Percentiles rank a stretch among this genome's conserved stretches.
Evolutionary conservation across 2,113 vertebrate genomes (phyloP).

Genomic region (Rattus rattus): DNA sequence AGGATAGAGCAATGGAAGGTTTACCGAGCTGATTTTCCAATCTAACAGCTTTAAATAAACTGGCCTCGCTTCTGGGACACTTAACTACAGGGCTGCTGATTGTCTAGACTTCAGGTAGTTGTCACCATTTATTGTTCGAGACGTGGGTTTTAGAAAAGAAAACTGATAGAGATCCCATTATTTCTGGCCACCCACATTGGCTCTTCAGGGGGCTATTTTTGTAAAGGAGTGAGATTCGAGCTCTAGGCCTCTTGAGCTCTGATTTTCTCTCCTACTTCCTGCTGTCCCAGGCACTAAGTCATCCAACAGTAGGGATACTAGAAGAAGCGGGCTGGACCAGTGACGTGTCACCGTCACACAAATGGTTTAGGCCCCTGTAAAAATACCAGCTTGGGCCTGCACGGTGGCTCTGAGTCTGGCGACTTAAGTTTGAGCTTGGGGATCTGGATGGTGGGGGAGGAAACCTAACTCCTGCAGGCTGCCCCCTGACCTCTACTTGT

Average conservation of each 20-base stretch:
- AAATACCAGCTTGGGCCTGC: background rate
- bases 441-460: background rate
- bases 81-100: too few species aligned
- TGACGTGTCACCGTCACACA: background rate
- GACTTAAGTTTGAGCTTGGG: background rate
- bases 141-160: background rate
- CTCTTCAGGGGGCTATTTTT: background rate
- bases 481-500: background rate
- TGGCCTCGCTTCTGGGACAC: background rate
- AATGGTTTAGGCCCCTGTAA: background rate
- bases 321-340: background rate
- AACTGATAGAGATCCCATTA: background rate
- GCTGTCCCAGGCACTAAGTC: background rate
- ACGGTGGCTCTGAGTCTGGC: background rate
- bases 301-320: accelerated
- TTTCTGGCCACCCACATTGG: background rate
- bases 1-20: background rate
- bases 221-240: background rate
- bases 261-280: background rate
- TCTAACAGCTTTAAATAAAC: background rate
- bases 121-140: background rate
- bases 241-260: background rate
- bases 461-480: background rate
- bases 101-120: background rate
- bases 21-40: accelerated